Base-by-base conservation (phyloP, 1,140 invertebrate genomes). In the Ostrea denselamellosa region DNA sequence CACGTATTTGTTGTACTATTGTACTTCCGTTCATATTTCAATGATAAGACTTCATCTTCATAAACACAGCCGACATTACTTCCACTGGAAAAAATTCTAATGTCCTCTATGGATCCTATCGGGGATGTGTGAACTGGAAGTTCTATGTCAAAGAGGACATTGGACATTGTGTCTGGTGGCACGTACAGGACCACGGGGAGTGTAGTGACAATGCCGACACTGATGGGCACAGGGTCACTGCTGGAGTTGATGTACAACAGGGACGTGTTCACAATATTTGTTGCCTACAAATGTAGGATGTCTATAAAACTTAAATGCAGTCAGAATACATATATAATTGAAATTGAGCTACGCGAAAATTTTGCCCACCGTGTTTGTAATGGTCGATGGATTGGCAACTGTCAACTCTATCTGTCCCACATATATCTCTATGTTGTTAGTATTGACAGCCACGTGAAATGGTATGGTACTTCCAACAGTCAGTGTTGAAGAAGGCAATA, bases 51-150 rank as follows among this genome's bases (percentile, higher is more conserved):
- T 52, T 85, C 71, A 53, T 88, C 56, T 85, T 91, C 89, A 12
- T 88, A 90, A 10, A 92, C 56, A 51, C 91, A 89, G 14, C 82
- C 89, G 7, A 93, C 83, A 77, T 93, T 94, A 53, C 44, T 84
- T 12, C 93, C 93, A 87, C 87, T 83, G 8, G 87, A 87, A 25
- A 90, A 68, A 12, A 93, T 28, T 44, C 89, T 82, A 10, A 91
- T 87, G 53, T 91, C 85, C 17, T 85, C 89, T n/a, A 92, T 81
- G 7, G 90, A 91, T 81, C 92, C 90, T 25, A 90, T 85, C 12
- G 92, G 89, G 12, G 91, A 89, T 10, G 77, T 65, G 86, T 89
- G 87, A 22, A 89, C 81, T 8, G 90, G 90, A 56, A 91, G 52
- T 28, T 86, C 86, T 22, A 90, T 53, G 85, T 92, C 90, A 56